phyloP scores from a whole-genome alignment of 1,140 invertebrate genomes.

The Achatina immaculata region DNA sequence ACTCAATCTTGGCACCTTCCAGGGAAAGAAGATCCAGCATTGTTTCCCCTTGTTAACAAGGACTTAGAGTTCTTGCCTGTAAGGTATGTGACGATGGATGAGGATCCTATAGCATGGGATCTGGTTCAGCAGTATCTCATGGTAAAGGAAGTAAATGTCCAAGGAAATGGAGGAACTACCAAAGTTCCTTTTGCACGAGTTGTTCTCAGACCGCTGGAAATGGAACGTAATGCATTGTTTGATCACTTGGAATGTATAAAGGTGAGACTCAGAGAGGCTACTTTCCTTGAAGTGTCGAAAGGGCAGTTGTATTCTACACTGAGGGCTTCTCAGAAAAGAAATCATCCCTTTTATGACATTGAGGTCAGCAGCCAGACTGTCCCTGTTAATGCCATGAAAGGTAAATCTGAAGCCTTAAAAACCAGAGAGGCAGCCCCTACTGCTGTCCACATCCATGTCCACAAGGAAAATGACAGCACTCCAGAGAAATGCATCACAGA shows the following conservation, averaged over 20 bases:
- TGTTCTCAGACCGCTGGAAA: background rate
- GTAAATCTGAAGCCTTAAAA: too few species aligned
- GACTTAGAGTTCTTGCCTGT: slow-evolving; percentile 52
- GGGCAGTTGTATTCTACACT: background rate
- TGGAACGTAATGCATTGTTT: background rate
- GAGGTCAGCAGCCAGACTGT: slow-evolving; percentile 18
- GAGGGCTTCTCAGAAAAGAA: background rate
- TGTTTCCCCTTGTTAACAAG: slow-evolving; percentile 55
- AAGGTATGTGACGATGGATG: slow-evolving; percentile 54
- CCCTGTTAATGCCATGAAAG: background rate
- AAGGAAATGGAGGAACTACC: background rate
- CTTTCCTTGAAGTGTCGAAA: background rate
- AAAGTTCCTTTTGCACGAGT: background rate
- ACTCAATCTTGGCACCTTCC: slow-evolving; percentile 31
- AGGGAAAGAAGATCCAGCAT: slow-evolving; percentile 26
- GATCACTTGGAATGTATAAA: background rate
- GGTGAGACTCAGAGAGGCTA: background rate
- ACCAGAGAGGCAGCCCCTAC: too few species aligned
- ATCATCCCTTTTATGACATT: slow-evolving; percentile 18
- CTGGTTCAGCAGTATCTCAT: slow-evolving; percentile 59
- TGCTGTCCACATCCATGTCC: too few species aligned
- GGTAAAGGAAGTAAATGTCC: slow-evolving; percentile 48
- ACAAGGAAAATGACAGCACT: too few species aligned
- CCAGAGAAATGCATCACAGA: background rate
- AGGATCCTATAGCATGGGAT: slow-evolving; percentile 53